Evolutionary conservation across 1,140 invertebrate species (phyloP).

Genomic region (Hylyphantes graminicola): DNA sequence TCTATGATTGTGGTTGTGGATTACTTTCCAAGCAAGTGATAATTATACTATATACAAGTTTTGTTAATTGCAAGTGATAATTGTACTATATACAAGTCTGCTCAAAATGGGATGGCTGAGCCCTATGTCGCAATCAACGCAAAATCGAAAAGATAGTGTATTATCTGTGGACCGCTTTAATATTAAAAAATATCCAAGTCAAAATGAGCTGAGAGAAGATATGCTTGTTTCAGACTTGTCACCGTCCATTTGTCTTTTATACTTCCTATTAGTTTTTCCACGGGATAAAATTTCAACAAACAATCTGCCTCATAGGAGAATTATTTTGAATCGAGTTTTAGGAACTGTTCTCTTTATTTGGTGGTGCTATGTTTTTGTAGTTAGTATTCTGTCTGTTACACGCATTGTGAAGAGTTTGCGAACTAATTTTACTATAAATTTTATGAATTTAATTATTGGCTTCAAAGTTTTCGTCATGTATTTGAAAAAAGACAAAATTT

Average conservation of each 20-base stretch:
- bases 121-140: too few species aligned
- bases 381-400: background rate
- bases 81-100: too few species aligned
- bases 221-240: conserved; percentile 17
- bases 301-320: background rate
- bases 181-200: background rate
- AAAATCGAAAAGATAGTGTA: too few species aligned
- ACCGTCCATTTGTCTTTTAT: conserved; percentile 19
- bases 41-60: too few species aligned
- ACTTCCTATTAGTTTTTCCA: conserved; percentile 19
- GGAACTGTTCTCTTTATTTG: background rate
- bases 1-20: too few species aligned
- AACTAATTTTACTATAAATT: conserved; percentile 14
- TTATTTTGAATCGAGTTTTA: background rate
- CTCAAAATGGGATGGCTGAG: too few species aligned
- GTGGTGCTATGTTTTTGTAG: conserved; percentile 23
- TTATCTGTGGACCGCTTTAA: background rate
- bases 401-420: background rate
- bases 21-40: too few species aligned
- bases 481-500: conserved; percentile 11
- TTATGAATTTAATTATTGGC: conserved; percentile 23
- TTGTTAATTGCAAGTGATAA: too few species aligned
- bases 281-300: background rate
- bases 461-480: conserved; percentile 12
- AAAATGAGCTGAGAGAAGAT: background rate